Percentiles rank a stretch among this genome's conserved stretches.
These are phyloP conservation scores for Tinamus guttatus DNA, from an alignment of 2,113 vertebrate genomes.

Conservation along the genomic window DNA sequence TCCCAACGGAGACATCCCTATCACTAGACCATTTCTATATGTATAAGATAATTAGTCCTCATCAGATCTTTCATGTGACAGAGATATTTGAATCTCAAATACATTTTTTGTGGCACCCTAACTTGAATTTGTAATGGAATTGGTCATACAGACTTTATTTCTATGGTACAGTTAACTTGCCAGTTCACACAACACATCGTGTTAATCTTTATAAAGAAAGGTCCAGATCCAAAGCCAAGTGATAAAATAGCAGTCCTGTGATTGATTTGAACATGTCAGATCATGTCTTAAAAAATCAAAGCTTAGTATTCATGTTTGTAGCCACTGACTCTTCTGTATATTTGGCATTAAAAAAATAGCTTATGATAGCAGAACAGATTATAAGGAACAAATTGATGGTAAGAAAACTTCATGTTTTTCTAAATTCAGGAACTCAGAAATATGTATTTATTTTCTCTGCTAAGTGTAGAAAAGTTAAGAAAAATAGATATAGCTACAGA, in stretches of 20 bases:
- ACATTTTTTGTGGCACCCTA: not conserved
- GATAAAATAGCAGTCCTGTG: not conserved
- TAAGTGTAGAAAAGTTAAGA: not conserved
- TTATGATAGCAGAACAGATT: not conserved
- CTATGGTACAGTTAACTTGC: not conserved
- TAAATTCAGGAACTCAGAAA: not conserved
- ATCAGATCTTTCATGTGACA: not conserved
- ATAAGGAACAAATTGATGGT: not conserved
- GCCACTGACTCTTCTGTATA: not conserved
- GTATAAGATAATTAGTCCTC: fast-evolving
- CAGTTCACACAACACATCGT: not conserved
- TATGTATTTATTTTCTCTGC: not conserved
- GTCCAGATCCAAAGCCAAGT: not conserved
- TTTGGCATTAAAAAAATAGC: not conserved
- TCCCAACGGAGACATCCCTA: too few relatives aligned
- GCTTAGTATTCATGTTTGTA: not conserved
- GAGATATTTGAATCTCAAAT: not conserved
- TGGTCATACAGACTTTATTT: not conserved
- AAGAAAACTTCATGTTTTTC: not conserved
- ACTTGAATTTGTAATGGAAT: not conserved
- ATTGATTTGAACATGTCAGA: not conserved
- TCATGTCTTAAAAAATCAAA: not conserved
- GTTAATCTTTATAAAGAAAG: not conserved
- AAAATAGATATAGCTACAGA: too few relatives aligned
- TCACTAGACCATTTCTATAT: too few relatives aligned